Percentiles rank a stretch among this genome's conserved stretches.
These are phyloP conservation scores for Triops cancriformis DNA, from an alignment of 1,140 invertebrate genomes.

Conservation along the genomic window DNA sequence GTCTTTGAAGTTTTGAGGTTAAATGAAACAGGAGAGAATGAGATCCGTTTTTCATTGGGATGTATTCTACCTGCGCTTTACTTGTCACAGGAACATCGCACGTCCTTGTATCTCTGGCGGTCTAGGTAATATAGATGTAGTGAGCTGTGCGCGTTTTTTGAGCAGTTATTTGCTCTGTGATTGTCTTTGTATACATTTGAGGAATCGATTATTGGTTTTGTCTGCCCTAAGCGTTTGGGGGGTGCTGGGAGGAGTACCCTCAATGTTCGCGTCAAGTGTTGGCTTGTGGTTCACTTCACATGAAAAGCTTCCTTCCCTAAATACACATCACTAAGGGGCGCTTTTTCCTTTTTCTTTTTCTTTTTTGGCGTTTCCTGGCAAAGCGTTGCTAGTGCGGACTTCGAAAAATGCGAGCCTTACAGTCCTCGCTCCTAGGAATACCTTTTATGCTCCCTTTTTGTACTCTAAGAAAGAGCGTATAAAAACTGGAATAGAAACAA, in stretches of 20 bases:
- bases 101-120: not conserved
- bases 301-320: constrained; percentile 4
- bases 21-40: no score
- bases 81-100: not conserved
- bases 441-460: not conserved
- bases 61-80: no score
- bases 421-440: not conserved
- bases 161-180: not conserved
- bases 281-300: constrained; percentile 9
- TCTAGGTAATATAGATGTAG: not conserved
- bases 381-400: not conserved
- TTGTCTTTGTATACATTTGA: not conserved
- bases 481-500: not conserved
- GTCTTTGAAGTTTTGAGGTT: no score
- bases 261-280: not conserved
- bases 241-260: not conserved
- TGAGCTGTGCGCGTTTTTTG: not conserved
- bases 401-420: not conserved
- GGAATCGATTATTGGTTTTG: constrained; percentile 1
- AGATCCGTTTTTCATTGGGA: no score
- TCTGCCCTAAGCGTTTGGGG: not conserved
- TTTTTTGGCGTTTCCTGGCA: not conserved
- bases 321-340: constrained; percentile 3
- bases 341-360: not conserved
- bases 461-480: not conserved